Base-by-base conservation (phyloP, 2,113 vertebrate genomes). In the Myotis brandtii region DNA sequence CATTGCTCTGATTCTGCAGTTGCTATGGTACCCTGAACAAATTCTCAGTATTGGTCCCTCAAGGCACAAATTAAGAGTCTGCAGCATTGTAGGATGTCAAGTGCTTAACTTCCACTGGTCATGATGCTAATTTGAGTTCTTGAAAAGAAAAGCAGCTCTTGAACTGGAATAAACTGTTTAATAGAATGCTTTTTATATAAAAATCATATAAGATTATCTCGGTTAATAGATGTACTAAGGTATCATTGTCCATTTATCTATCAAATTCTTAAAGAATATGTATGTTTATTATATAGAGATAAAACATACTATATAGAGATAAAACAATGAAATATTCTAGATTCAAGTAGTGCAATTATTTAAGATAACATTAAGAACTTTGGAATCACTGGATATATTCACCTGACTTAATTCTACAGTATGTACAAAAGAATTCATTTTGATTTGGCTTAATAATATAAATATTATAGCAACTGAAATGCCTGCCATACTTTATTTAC, bases 351-450 rank as follows among this genome's bases (percentile, higher is more conserved):
- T 67, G 10, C 0, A 30, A 2, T 72, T 72, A 43, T 62, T 92
- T 95, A 91, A 86, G 37, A 67, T 25, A 59, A 50, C 34, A 67
- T 56, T 69, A 70, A 80, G 67, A 96, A 69, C 17, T 37, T 93
- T 92, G 30, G 25, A 83, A 56, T 66, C 27, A 48, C 16, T 89
- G 59, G 9, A 43, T 54, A 5, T 77, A 48, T 70, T 85, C 25
- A 75, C 8, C 37, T 30, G 40, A n/a, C 18, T 85, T 75, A 43
- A 30, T 81, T 81, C 52, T 37, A 85, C 64, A 70, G 17, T 64
- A 40, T 50, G 10, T 9, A 73, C 6, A 1, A 8, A 69, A 75
- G n/a, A 89, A 54, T 76, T 56, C 37, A 46, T 85, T 70, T 92
- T 72, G 18, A 70, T 70, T 52, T 88, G 14, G 2, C 32, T 73